phyloP scores from a whole-genome alignment of 1,140 invertebrate species.

The Galendromus occidentalis region DNA sequence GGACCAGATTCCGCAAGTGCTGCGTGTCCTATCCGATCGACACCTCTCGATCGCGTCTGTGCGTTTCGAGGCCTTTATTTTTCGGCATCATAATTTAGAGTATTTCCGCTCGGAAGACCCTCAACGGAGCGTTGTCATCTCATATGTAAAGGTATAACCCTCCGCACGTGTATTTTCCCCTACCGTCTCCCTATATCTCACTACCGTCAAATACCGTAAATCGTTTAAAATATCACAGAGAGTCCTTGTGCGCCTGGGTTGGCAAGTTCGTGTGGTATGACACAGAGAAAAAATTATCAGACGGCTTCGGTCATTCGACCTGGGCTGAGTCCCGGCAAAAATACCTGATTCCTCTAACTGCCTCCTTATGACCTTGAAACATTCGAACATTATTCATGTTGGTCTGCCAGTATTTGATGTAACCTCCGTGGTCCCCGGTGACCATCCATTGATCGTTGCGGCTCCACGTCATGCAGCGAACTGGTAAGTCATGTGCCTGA shows the following conservation, averaged over 20 bases:
- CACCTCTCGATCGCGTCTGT: too few relatives aligned
- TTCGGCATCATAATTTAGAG: too few relatives aligned
- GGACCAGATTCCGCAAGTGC: neutral
- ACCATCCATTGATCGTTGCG: conserved; percentile 99
- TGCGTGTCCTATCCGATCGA: too few relatives aligned
- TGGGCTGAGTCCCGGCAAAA: conserved; percentile 11
- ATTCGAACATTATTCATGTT: conserved; percentile 99
- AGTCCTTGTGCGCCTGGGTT: neutral
- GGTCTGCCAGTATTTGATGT: conserved; percentile 99
- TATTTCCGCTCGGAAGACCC: too few relatives aligned
- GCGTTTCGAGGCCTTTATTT: too few relatives aligned
- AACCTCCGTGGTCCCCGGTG: conserved; percentile 92
- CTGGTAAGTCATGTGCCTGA: conserved; percentile 89
- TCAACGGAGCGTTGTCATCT: too few relatives aligned
- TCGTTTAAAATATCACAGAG: neutral
- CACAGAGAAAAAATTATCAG: neutral
- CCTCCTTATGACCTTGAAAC: conserved; percentile 99
- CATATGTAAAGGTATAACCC: too few relatives aligned
- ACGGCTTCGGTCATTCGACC: neutral
- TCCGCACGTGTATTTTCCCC: too few relatives aligned
- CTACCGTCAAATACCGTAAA: neutral
- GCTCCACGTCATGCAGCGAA: conserved; percentile 97
- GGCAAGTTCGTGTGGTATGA: neutral
- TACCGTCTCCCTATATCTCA: too few relatives aligned
- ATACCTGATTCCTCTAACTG: conserved; percentile 87